phyloP scores from a whole-genome alignment of 2,797 vertebrate species.

The Pyrrhura leucotis region DNA sequence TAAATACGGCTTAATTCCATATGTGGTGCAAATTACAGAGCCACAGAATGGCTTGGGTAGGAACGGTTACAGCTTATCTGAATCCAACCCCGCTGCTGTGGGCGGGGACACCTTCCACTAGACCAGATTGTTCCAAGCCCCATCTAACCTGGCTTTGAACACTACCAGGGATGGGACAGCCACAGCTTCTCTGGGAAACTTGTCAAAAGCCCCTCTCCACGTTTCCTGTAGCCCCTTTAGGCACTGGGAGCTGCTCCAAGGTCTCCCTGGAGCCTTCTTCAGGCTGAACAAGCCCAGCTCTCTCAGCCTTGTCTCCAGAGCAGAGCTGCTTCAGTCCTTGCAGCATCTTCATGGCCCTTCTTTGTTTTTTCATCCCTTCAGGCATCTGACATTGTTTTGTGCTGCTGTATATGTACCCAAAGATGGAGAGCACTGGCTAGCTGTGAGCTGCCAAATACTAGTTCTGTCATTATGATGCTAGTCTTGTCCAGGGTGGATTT shows the following conservation, averaged over 20 bases:
- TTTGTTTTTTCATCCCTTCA: neutral
- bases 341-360: neutral
- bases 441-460: fast-evolving
- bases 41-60: neutral
- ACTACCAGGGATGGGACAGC: neutral
- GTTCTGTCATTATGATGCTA: fast-evolving
- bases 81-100: neutral
- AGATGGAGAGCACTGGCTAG: neutral
- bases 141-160: neutral
- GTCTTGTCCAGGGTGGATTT: neutral
- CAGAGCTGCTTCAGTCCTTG: neutral
- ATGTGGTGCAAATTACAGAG: neutral
- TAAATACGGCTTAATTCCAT: neutral
- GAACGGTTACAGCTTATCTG: neutral
- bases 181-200: neutral
- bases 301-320: neutral
- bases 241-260: neutral
- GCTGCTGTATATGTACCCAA: neutral
- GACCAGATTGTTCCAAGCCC: neutral
- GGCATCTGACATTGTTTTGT: fast-evolving
- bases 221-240: neutral
- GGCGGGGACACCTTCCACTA: neutral
- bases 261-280: neutral
- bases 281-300: neutral
- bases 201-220: neutral